Base-by-base conservation (phyloP, 2,888 invertebrate species). In the Dryococelus australis region DNA sequence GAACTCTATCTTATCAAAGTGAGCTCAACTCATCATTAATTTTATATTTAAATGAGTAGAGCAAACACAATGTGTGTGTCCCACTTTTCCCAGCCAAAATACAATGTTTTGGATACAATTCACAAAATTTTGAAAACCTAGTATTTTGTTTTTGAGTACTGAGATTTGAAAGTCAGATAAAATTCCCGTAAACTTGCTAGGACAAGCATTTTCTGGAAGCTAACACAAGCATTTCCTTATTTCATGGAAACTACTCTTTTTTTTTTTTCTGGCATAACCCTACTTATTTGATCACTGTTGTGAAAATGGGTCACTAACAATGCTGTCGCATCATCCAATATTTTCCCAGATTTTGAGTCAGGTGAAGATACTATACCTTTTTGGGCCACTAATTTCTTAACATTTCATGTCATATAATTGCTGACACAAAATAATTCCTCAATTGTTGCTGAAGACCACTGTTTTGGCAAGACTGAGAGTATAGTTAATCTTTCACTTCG, bases 51-150 rank as follows among this genome's bases (percentile, higher is more conserved):
- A 0, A 26, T 79, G 79, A 79, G 79, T 79, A 79, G 79, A 16
- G 79, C 79, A 79, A 79, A 79, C 79, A 24, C 79, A 79, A 79
- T 26, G 26, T 79, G 79, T 79, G 79, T 79, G 79, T 79, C 26
- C 27, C n/a, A n/a, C n/a, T n/a, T n/a, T n/a, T n/a, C n/a, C n/a
- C n/a, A n/a, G n/a, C n/a, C n/a, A n/a, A n/a, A 79, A 79, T 79
- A 27, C 79, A 79, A 79, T 79, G 79, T 8, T 79, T 79, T 0
- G 4, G 79, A 79, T 24, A 2, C 79, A 79, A 26, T 79, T 79
- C 79, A 24, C 79, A 79, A 79, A 79, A 79, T 79, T 79, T 79
- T 79, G 79, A 79, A 79, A 79, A 79, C 79, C 79, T 24, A 79
- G 1, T 79, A 26, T 79, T 79, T 79, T 79, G 79, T n/a, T 79